A percentile compares a stretch with the other conserved stretches of the same genome.
phyloP scores from a whole-genome alignment of 2,888 invertebrate species.

The Microctonus aethiopoides region DNA sequence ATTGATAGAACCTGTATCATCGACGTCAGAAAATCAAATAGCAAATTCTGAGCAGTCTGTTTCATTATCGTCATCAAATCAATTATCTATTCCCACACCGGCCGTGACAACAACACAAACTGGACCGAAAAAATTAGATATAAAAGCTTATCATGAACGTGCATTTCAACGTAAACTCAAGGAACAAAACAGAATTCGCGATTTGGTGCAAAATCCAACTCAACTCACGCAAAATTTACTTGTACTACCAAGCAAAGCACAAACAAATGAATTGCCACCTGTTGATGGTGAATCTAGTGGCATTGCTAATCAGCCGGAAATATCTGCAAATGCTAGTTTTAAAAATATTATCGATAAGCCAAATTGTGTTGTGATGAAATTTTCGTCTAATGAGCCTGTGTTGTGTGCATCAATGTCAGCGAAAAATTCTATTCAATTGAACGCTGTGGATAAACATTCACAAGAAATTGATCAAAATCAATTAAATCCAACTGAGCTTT shows the following conservation, averaged over 20 bases:
- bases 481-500: background rate
- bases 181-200: conserved; percentile 39
- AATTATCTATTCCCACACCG: background rate
- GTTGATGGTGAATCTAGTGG: background rate
- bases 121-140: conserved; percentile 54
- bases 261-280: background rate
- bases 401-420: no score
- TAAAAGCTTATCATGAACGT: conserved; percentile 59
- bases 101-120: conserved; percentile 24
- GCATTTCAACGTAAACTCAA: conserved; percentile 46
- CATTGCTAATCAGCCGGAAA: background rate
- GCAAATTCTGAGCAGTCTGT: background rate
- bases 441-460: background rate
- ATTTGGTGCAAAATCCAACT: conserved; percentile 42
- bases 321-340: background rate
- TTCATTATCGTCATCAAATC: background rate
- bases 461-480: background rate
- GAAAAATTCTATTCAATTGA: background rate
- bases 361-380: background rate
- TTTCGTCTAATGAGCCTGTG: no score
- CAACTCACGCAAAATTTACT: conserved; percentile 47
- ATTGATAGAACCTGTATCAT: background rate
- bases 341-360: background rate
- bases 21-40: conserved; percentile 1
- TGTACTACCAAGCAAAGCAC: no score